A percentile compares a stretch with the other conserved stretches of the same genome.
phyloP scores from a whole-genome alignment of 2,888 invertebrate species.

The Archips crataeganus region DNA sequence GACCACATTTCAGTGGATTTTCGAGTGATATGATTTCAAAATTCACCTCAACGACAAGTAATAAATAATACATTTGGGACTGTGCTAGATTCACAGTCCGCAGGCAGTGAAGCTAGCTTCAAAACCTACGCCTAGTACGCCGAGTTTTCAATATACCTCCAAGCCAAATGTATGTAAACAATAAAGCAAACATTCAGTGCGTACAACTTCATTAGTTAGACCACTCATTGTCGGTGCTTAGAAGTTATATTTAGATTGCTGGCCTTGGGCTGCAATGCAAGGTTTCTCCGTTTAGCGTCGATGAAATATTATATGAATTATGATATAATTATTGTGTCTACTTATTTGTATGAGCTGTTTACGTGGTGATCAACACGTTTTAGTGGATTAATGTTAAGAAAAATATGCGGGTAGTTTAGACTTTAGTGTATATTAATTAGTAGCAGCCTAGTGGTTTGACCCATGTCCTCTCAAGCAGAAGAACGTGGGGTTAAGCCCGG shows the following conservation, averaged over 20 bases:
- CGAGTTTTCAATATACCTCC: no score
- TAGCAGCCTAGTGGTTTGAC: no score
- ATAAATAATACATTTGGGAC: no score
- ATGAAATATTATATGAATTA: not conserved
- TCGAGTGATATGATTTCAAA: no score
- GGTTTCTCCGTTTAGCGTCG: not conserved
- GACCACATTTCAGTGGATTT: no score
- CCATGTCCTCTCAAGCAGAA: no score
- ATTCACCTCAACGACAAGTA: no score
- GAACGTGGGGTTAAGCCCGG: no score
- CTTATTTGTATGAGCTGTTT: not conserved
- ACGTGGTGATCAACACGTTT: no score
- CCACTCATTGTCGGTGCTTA: slow-evolving; percentile 2
- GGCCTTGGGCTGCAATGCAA: not conserved
- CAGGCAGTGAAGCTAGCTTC: not conserved
- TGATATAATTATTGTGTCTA: not conserved
- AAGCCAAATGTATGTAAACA: slow-evolving; percentile 18
- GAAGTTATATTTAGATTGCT: not conserved
- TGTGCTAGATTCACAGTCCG: not conserved
- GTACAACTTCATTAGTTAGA: slow-evolving; percentile 34
- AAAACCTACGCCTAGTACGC: not conserved
- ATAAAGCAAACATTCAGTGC: slow-evolving; percentile 27
- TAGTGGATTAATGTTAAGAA: no score
- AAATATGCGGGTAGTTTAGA: no score
- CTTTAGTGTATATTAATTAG: no score